These are phyloP conservation scores for Eupithecia vulgata DNA, from an alignment of 2,888 invertebrate species.

Conservation along the genomic window DNA sequence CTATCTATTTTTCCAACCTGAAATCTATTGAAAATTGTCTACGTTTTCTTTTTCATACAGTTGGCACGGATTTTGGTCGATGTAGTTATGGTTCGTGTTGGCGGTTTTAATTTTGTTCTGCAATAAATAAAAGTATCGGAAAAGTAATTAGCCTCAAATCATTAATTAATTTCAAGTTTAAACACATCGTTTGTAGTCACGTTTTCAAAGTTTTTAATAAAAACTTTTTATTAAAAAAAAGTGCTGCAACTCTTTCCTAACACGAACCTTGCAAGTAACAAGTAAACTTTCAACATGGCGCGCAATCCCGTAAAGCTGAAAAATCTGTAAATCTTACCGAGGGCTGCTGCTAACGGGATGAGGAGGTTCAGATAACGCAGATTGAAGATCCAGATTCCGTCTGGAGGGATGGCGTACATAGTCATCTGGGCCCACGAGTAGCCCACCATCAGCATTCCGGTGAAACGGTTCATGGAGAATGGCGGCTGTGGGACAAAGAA, in stretches of 20 bases:
- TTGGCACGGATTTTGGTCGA: too few species aligned
- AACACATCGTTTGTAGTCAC: too few species aligned
- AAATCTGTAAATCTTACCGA: slow-evolving; percentile 83
- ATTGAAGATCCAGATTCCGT: slow-evolving; percentile 88
- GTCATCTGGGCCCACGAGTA: slow-evolving; percentile 92
- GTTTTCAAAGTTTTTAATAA: too few species aligned
- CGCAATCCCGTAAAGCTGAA: not conserved
- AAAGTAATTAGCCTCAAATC: too few species aligned
- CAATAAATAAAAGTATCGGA: too few species aligned
- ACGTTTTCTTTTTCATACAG: too few species aligned
- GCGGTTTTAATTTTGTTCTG: too few species aligned
- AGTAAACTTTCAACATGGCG: not conserved
- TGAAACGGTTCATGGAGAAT: slow-evolving; percentile 90
- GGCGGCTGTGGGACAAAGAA: slow-evolving; percentile 87
- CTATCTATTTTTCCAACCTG: too few species aligned
- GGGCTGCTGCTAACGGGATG: slow-evolving; percentile 88
- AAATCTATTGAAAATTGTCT: too few species aligned
- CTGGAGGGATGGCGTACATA: slow-evolving; percentile 90
- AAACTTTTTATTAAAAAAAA: too few species aligned
- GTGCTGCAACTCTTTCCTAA: not conserved
- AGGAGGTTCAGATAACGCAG: slow-evolving; percentile 88
- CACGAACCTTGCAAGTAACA: not conserved
- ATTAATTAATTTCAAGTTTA: too few species aligned
- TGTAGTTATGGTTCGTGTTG: too few species aligned
- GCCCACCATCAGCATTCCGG: slow-evolving; percentile 90